phyloP scores from a whole-genome alignment of 1,140 invertebrate genomes.

The Saccostrea cuccullata region DNA sequence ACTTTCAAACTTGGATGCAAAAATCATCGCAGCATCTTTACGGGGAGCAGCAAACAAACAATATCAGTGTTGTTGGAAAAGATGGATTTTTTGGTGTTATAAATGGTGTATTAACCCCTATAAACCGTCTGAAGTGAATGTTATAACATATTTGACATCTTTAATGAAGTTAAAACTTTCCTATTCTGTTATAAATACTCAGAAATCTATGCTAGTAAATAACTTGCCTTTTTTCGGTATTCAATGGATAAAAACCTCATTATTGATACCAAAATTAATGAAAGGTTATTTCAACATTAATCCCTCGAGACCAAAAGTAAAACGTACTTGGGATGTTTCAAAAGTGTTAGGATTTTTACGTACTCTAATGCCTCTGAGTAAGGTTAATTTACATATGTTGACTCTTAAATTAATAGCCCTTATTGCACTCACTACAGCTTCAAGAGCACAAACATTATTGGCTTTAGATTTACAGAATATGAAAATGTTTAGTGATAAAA shows the following conservation, averaged over 20 bases:
- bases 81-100: slow-evolving; percentile 55
- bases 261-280: slow-evolving; percentile 51
- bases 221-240: slow-evolving; percentile 41
- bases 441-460: slow-evolving; percentile 46
- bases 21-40: slow-evolving; percentile 43
- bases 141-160: too few relatives aligned
- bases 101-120: slow-evolving; percentile 36
- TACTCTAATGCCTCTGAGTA: slow-evolving; percentile 39
- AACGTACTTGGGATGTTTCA: slow-evolving; percentile 57
- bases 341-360: slow-evolving; percentile 51
- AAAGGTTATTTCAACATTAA: slow-evolving; percentile 56
- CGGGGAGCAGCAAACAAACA: slow-evolving; percentile 42
- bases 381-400: slow-evolving; percentile 42
- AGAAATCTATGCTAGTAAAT: slow-evolving; percentile 44
- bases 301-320: slow-evolving; percentile 48
- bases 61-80: slow-evolving; percentile 44
- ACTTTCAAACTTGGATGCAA: slow-evolving; percentile 20
- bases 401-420: slow-evolving; percentile 51
- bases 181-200: slow-evolving; percentile 51
- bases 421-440: slow-evolving; percentile 47
- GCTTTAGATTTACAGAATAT: slow-evolving; percentile 46
- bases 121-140: too few relatives aligned
- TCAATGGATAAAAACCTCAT: slow-evolving; percentile 4
- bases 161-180: slow-evolving; percentile 16
- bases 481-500: background rate